Conservation (phyloP, 2,797 vertebrate genomes). For the Allobates femoralis region DNA sequence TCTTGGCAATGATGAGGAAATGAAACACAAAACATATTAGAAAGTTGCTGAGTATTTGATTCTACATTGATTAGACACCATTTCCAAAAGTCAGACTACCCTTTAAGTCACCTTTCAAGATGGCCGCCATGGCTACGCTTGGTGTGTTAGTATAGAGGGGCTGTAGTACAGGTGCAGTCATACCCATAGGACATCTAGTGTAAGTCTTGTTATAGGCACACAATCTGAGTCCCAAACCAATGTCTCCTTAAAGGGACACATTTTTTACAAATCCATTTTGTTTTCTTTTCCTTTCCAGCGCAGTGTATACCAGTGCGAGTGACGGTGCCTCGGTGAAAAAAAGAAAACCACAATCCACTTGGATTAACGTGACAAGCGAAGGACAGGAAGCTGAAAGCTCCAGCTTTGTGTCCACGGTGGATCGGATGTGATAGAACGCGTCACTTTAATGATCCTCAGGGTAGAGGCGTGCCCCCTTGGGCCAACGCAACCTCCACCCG, state of each 20-base stretch:
- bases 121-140: neutral
- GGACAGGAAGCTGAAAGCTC: constrained; percentile 13
- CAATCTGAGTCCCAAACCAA: neutral
- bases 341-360: neutral
- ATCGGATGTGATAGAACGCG: neutral
- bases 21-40: neutral
- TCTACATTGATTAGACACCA: neutral
- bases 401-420: constrained; percentile 16
- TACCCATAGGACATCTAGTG: neutral
- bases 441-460: neutral
- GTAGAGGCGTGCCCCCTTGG: constrained; percentile 3
- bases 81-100: neutral
- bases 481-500: neutral
- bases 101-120: neutral
- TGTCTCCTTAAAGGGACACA: constrained; percentile 1
- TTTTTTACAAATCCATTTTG: constrained; percentile 13
- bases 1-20: neutral
- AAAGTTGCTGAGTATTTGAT: neutral
- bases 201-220: constrained; percentile 35
- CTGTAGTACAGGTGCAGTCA: neutral
- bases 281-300: neutral
- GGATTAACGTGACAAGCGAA: constrained; percentile 3
- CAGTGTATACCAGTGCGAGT: constrained; percentile 7
- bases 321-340: neutral
- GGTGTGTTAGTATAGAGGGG: neutral